Conservation (phyloP, 2,113 vertebrate species). For the Cyprinodon brontotheroides region DNA sequence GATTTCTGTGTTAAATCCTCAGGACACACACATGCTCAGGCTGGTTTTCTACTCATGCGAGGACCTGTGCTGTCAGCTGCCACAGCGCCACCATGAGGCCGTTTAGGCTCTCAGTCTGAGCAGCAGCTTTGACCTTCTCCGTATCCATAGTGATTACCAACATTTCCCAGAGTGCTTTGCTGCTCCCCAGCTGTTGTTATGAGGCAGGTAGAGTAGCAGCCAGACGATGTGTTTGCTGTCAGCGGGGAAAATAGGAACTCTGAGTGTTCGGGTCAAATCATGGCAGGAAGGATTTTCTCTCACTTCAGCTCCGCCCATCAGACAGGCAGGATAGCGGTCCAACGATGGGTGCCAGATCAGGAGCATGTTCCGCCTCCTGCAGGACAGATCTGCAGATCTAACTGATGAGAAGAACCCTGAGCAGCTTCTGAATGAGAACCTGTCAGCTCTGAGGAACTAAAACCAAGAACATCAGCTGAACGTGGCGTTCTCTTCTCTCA, state of each 20-base stretch:
- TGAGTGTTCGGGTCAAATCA: too few relatives aligned
- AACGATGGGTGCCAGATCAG: too few relatives aligned
- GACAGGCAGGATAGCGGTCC: too few relatives aligned
- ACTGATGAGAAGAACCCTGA: too few relatives aligned
- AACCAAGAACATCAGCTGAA: too few relatives aligned
- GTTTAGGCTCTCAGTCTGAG: background rate
- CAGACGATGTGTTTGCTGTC: background rate
- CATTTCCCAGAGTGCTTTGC: slow-evolving; percentile 55
- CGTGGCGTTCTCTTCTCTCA: too few relatives aligned
- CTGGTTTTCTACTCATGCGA: background rate
- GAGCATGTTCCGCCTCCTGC: too few relatives aligned
- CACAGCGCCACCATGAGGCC: background rate
- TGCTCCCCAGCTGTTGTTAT: slow-evolving; percentile 21
- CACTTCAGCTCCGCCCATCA: too few relatives aligned
- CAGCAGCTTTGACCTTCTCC: background rate
- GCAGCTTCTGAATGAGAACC: too few relatives aligned
- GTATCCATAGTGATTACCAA: slow-evolving; percentile 16
- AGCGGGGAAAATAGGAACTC: background rate
- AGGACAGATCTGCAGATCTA: too few relatives aligned
- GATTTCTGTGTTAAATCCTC: slow-evolving; percentile 65
- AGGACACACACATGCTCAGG: slow-evolving; percentile 19
- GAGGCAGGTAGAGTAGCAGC: background rate
- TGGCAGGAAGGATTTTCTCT: too few relatives aligned
- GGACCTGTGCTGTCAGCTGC: background rate
- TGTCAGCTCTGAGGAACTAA: too few relatives aligned